These are phyloP conservation scores for Thaumatotibia leucotreta DNA, from an alignment of 1,140 invertebrate species.

Conservation along the genomic window DNA sequence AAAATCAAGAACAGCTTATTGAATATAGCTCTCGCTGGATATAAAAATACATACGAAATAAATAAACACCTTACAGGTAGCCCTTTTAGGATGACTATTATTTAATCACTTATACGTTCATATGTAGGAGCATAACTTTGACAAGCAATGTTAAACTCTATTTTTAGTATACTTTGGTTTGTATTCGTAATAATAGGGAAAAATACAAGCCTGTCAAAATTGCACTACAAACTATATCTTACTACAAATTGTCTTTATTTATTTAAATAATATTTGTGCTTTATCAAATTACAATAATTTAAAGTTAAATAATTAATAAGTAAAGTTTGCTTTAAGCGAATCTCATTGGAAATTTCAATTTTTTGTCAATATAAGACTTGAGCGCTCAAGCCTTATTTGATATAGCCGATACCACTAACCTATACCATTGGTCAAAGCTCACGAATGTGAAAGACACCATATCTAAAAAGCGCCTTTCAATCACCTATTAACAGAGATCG, in stretches of 20 bases:
- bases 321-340: not conserved
- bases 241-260: slow-evolving; percentile 2
- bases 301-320: not conserved
- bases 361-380: not conserved
- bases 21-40: slow-evolving; percentile 18
- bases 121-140: not conserved
- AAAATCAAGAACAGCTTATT: slow-evolving; percentile 28
- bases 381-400: not conserved
- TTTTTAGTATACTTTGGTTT: not conserved
- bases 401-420: not conserved
- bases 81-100: slow-evolving; percentile 22
- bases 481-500: not conserved
- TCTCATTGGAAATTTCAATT: slow-evolving; percentile 1
- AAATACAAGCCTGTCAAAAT: not conserved
- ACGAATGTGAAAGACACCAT: not conserved
- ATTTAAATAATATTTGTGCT: not conserved
- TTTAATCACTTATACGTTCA: not conserved
- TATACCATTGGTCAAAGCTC: not conserved
- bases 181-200: not conserved
- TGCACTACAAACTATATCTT: not conserved
- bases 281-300: slow-evolving; percentile 9
- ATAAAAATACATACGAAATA: slow-evolving; percentile 17
- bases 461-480: not conserved
- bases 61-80: slow-evolving; percentile 20
- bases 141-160: not conserved